These are phyloP conservation scores for Gastracanthus pulcherrimus DNA, from an alignment of 2,888 invertebrate genomes.

Conservation along the genomic window DNA sequence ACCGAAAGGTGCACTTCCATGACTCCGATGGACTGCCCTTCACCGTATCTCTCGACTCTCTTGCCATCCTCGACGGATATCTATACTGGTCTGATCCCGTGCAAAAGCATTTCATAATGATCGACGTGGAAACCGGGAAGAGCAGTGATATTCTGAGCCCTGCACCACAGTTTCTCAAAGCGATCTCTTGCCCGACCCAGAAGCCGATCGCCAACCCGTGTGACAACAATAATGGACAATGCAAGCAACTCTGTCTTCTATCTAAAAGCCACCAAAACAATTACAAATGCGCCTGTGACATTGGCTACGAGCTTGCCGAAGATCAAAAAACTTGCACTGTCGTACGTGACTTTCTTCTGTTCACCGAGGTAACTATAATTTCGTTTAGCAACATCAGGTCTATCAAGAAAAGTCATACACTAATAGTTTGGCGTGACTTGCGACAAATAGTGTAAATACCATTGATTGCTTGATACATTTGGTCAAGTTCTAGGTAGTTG, in stretches of 20 bases:
- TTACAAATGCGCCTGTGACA: constrained; percentile 25
- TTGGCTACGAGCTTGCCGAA: constrained; percentile 23
- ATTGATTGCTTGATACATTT: too few species aligned
- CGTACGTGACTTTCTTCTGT: constrained; percentile 20
- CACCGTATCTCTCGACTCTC: neutral
- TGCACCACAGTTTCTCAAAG: neutral
- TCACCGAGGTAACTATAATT: constrained; percentile 37
- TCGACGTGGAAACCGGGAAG: neutral
- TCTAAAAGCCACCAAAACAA: neutral
- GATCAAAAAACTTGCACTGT: constrained; percentile 16
- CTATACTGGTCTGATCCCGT: constrained; percentile 26
- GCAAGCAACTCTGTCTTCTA: constrained; percentile 37
- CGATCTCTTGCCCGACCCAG: neutral
- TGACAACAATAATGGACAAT: constrained; percentile 6
- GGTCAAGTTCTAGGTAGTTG: too few species aligned
- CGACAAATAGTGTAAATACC: too few species aligned
- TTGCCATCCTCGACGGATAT: neutral
- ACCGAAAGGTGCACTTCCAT: constrained; percentile 12
- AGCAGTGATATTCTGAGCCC: neutral
- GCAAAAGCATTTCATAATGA: neutral
- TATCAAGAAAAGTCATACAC: too few species aligned
- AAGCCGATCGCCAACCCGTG: neutral
- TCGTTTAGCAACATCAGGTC: too few species aligned
- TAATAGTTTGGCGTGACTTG: too few species aligned
- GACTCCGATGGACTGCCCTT: neutral